phyloP scores from a whole-genome alignment of 2,888 invertebrate species.

The Tiliacea aurago region DNA sequence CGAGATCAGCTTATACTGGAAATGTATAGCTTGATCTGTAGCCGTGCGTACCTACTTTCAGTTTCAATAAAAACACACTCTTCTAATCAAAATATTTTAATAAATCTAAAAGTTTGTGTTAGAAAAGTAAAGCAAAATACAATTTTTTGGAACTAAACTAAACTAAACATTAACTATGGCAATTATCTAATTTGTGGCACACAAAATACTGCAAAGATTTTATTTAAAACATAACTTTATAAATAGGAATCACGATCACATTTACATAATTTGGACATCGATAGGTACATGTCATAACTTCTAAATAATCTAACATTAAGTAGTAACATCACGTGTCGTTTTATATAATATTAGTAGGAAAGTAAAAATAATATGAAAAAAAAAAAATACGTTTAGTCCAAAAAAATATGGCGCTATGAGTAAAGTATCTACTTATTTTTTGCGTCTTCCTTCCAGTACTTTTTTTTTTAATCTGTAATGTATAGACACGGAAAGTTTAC shows the following conservation, averaged over 20 bases:
- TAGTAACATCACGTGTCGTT: background rate
- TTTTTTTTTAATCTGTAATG: too few species aligned
- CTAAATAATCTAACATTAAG: slow-evolving; percentile 4
- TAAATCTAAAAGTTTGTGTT: slow-evolving; percentile 18
- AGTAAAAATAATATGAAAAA: too few species aligned
- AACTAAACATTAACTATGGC: background rate
- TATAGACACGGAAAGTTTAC: too few species aligned
- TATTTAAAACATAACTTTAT: background rate
- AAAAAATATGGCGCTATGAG: too few species aligned
- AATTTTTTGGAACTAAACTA: slow-evolving; percentile 2
- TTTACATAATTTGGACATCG: slow-evolving; percentile 44
- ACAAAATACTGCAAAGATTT: slow-evolving; percentile 10
- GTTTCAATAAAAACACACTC: background rate
- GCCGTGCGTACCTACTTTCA: too few species aligned
- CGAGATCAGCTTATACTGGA: too few species aligned
- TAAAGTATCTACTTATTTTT: too few species aligned
- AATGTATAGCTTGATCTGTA: too few species aligned
- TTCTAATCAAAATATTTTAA: slow-evolving; percentile 40
- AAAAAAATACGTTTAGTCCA: too few species aligned
- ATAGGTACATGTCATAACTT: slow-evolving; percentile 8
- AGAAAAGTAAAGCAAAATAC: slow-evolving; percentile 19
- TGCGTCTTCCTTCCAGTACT: too few species aligned
- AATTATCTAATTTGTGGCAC: slow-evolving; percentile 46
- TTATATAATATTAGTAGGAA: too few species aligned
- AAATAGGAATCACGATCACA: slow-evolving; percentile 10